These are phyloP conservation scores for Bradypodion pumilum DNA, from an alignment of 2,797 vertebrate genomes.

Conservation along the genomic window DNA sequence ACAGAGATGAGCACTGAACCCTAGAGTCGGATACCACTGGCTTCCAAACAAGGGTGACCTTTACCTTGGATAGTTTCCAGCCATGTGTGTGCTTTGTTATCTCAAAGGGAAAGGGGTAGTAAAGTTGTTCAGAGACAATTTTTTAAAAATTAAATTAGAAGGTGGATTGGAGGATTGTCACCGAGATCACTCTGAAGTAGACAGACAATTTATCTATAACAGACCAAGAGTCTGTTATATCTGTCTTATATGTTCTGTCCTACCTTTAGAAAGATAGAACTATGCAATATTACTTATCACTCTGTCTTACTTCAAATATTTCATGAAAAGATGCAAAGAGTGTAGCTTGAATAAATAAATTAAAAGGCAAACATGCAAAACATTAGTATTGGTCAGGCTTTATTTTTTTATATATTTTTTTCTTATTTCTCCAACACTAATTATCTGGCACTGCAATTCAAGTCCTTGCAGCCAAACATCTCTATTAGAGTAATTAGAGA, in stretches of 20 bases:
- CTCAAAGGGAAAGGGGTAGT: too few species aligned
- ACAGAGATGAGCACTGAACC: too few species aligned
- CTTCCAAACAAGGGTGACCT: too few species aligned
- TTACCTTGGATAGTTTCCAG: too few species aligned
- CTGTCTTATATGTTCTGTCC: accelerated
- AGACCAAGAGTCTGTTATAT: not conserved
- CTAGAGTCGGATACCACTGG: too few species aligned
- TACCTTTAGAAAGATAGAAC: not conserved
- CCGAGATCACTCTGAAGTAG: not conserved
- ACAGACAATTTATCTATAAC: not conserved
- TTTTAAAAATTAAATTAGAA: not conserved
- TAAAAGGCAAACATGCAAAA: conserved; percentile 43
- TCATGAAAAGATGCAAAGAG: not conserved
- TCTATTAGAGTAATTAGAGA: conserved; percentile 4
- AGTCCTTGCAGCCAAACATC: conserved; percentile 30
- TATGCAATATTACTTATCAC: accelerated
- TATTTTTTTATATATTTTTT: conserved; percentile 34
- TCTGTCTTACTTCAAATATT: not conserved
- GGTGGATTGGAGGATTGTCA: not conserved
- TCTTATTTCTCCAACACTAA: conserved; percentile 25
- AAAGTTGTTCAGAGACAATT: too few species aligned
- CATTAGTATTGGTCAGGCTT: conserved; percentile 34
- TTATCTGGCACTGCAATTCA: conserved; percentile 23
- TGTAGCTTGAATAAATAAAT: conserved; percentile 24
- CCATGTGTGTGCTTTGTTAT: too few species aligned